Conservation (phyloP, 2,797 vertebrate species). For the Microcaecilia unicolor region DNA sequence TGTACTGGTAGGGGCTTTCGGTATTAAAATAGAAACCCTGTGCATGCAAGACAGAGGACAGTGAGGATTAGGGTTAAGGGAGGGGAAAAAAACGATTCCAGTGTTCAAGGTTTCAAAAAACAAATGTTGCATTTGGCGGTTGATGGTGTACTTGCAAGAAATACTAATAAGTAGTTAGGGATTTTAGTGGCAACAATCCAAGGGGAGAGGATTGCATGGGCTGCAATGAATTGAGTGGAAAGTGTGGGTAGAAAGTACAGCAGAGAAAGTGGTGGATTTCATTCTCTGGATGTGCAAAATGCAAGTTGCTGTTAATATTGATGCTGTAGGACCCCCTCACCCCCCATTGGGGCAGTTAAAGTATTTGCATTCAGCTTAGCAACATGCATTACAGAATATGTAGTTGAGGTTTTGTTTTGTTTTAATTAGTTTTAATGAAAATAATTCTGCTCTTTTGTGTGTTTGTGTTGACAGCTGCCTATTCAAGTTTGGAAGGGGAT, state of each 20-base stretch:
- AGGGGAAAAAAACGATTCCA: conserved; percentile 33
- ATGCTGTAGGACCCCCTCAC: conserved; percentile 33
- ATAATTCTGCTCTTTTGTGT: conserved; percentile 73
- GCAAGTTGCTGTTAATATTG: conserved; percentile 19
- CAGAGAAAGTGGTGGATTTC: conserved; percentile 39
- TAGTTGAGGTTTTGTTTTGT: too few relatives aligned
- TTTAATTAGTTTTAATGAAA: too few relatives aligned
- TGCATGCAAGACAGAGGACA: conserved; percentile 26
- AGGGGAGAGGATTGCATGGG: conserved; percentile 30
- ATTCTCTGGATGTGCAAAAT: conserved; percentile 22
- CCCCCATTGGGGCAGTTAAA: too few relatives aligned
- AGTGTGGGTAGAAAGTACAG: conserved; percentile 31
- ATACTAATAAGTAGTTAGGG: conserved; percentile 37
- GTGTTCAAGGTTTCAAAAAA: conserved; percentile 36
- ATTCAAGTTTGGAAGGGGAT: conserved; percentile 68
- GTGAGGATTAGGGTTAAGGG: conserved; percentile 19
- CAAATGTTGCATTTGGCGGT: conserved; percentile 49
- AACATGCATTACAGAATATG: conserved; percentile 28
- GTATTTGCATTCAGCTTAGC: conserved; percentile 37
- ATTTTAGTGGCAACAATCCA: conserved; percentile 44
- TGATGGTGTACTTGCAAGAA: conserved; percentile 44
- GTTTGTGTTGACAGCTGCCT: conserved; percentile 78
- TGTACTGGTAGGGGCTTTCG: conserved; percentile 44
- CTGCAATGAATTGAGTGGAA: conserved; percentile 25
- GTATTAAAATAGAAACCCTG: conserved; percentile 23